Evolutionary conservation across 2,113 vertebrate species (phyloP).

Genomic region (Excalfactoria chinensis): DNA sequence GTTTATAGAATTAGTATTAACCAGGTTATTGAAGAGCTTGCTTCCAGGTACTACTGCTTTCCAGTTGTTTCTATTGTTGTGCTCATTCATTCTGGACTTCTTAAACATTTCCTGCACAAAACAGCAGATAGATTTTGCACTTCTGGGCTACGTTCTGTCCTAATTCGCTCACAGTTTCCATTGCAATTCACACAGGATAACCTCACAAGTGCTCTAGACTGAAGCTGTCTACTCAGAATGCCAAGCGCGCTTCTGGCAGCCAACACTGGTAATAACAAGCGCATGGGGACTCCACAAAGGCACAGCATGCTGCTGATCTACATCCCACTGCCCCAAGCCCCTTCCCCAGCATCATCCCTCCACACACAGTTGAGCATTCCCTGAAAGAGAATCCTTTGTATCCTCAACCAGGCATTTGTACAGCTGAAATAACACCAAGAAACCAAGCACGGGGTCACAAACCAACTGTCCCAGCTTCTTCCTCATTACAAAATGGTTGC

Average conservation of each 20-base stretch:
- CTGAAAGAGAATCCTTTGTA: neutral
- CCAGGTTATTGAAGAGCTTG: neutral
- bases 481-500: neutral
- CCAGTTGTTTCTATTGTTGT: neutral
- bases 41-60: neutral
- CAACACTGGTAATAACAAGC: neutral
- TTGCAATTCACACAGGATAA: neutral
- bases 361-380: neutral
- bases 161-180: neutral
- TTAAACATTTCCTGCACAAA: neutral
- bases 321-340: neutral
- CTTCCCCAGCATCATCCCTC: neutral
- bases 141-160: neutral
- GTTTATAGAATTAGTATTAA: neutral
- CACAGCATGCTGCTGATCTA: neutral
- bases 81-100: neutral
- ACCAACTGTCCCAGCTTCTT: neutral
- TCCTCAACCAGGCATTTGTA: neutral
- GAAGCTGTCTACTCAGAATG: neutral
- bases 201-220: neutral
- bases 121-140: neutral
- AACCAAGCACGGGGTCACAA: neutral
- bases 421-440: neutral
- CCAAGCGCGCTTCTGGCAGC: neutral
- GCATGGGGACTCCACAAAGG: neutral